Conservation (phyloP, 2,797 vertebrate genomes). For the Schizothorax lantsangensis region DNA sequence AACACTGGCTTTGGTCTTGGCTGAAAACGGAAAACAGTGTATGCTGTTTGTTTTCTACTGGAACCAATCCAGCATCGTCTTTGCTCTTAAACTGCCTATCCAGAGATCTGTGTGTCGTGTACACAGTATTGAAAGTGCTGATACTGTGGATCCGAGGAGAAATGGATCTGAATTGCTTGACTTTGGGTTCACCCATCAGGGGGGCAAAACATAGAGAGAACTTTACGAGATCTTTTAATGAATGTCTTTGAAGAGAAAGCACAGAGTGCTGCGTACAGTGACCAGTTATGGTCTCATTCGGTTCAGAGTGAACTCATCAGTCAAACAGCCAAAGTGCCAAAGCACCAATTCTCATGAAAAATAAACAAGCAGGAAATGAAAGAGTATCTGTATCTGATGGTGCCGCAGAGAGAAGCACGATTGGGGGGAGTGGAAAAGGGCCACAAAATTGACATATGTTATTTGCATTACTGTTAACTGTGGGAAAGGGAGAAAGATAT, state of each 20-base stretch:
- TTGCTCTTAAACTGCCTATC: conserved; percentile 1
- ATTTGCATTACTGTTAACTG: background rate
- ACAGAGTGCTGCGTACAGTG: conserved; percentile 8
- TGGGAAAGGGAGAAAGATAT: background rate
- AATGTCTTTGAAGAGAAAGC: conserved; percentile 21
- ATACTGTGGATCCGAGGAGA: conserved; percentile 28
- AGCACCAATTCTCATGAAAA: conserved; percentile 30
- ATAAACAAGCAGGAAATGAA: conserved; percentile 40
- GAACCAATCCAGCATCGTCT: background rate
- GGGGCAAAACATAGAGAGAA: background rate
- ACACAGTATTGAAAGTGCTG: conserved; percentile 12
- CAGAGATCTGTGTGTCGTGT: background rate
- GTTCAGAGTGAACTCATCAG: conserved; percentile 8
- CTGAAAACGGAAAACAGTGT: background rate
- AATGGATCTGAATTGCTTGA: conserved; percentile 23
- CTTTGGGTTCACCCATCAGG: background rate
- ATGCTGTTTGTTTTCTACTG: conserved; percentile 17
- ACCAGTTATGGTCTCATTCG: conserved; percentile 7
- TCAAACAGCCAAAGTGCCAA: conserved; percentile 20
- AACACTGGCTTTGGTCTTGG: conserved; percentile 6
- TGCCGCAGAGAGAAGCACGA: background rate
- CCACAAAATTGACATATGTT: conserved; percentile 13
- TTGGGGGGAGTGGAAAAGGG: background rate
- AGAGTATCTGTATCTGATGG: conserved; percentile 15
- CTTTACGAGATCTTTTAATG: conserved; percentile 18